A percentile compares a stretch with the other conserved stretches of the same genome.
phyloP scores from a whole-genome alignment of 2,797 vertebrate species.

The Notamacropus eugenii region DNA sequence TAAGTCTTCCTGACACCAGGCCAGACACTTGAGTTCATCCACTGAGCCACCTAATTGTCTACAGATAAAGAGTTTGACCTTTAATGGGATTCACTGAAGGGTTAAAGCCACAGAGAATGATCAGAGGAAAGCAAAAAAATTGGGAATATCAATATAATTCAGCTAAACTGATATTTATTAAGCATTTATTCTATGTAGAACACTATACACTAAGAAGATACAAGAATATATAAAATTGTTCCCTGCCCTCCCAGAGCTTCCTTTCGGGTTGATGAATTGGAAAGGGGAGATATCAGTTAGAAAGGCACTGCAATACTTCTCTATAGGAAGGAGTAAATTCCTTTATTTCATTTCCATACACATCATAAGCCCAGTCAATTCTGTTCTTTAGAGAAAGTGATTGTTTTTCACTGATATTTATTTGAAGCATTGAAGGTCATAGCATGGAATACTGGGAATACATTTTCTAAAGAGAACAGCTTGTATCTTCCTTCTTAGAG shows the following conservation, averaged over 20 bases:
- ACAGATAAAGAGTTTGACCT: background rate
- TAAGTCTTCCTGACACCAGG: background rate
- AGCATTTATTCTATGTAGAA: background rate
- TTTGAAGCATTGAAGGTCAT: slow-evolving; percentile 70
- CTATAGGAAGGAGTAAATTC: background rate
- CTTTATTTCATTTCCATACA: slow-evolving; percentile 27
- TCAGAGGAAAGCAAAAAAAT: background rate
- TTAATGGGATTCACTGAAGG: background rate
- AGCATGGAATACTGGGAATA: slow-evolving; percentile 61
- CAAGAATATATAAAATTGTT: background rate
- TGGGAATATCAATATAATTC: background rate
- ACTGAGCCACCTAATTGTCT: background rate
- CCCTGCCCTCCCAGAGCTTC: background rate
- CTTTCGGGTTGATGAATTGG: background rate
- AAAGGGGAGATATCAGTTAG: background rate
- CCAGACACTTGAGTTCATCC: background rate
- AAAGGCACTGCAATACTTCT: background rate
- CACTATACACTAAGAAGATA: background rate
- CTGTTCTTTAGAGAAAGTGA: slow-evolving; percentile 52
- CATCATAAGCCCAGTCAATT: slow-evolving; percentile 40
- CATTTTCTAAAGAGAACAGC: slow-evolving; percentile 73
- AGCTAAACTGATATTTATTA: background rate
- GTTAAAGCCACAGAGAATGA: background rate
- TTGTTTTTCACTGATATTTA: slow-evolving; percentile 76
- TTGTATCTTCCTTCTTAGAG: slow-evolving; percentile 69